These are phyloP conservation scores for Choreutis nemorana DNA, from an alignment of 2,888 invertebrate species.

Conservation along the genomic window DNA sequence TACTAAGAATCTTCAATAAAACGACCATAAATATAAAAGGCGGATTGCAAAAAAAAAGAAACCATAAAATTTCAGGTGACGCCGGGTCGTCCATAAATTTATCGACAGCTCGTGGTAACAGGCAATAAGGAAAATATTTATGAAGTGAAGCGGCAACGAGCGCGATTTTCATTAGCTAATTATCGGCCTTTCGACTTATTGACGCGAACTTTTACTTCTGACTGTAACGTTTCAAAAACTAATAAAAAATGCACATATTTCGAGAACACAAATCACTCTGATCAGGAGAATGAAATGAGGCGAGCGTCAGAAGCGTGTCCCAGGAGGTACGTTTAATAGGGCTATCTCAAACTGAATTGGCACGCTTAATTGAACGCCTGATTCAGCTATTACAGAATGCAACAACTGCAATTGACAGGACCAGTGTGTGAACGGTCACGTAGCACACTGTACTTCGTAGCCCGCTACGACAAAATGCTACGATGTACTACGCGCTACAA, in stretches of 20 bases:
- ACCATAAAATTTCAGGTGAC: constrained; percentile 61
- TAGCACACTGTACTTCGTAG: constrained; percentile 2
- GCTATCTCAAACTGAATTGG: constrained; percentile 40
- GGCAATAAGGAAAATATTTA: constrained; percentile 63
- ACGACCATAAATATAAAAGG: constrained; percentile 38
- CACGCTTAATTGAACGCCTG: constrained; percentile 54
- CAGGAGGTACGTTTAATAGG: constrained; percentile 30
- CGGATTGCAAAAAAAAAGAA: constrained; percentile 42
- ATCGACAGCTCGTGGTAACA: constrained; percentile 62
- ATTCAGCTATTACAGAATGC: constrained; percentile 45
- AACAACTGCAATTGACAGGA: constrained; percentile 51
- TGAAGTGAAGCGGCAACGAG: constrained; percentile 43
- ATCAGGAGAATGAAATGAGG: constrained; percentile 17
- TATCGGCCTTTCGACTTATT: no score
- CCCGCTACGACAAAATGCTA: constrained; percentile 15
- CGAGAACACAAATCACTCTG: no score
- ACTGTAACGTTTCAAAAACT: no score
- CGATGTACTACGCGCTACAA: constrained; percentile 10
- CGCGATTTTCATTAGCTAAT: constrained; percentile 59
- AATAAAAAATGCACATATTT: neutral
- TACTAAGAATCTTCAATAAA: constrained; percentile 8
- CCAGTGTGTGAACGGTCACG: constrained; percentile 21
- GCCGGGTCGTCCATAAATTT: constrained; percentile 59
- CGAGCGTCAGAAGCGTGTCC: constrained; percentile 20
- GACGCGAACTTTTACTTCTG: no score